Evolutionary conservation across 1,140 invertebrate species (phyloP).

Genomic region (Acromyrmex echinatior): DNA sequence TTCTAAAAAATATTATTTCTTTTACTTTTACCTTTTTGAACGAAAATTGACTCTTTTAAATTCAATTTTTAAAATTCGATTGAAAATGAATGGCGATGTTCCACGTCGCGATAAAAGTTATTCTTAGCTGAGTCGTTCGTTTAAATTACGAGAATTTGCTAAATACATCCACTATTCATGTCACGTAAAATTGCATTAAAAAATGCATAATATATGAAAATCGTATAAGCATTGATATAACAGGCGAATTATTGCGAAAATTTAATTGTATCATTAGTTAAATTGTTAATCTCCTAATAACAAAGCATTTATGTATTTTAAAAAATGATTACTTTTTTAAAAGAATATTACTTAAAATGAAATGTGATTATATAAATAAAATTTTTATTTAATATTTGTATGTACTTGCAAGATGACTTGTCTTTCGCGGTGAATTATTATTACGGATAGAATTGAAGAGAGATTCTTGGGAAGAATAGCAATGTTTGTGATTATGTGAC

Average conservation of each 20-base stretch:
- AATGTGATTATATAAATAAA: background rate
- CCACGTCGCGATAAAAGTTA: background rate
- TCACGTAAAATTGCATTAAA: slow-evolving; percentile 12
- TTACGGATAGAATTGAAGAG: background rate
- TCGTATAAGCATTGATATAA: background rate
- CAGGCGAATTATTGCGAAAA: background rate
- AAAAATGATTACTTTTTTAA: background rate
- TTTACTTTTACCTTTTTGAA: too few relatives aligned
- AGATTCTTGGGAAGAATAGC: background rate
- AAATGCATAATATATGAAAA: background rate
- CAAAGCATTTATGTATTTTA: background rate
- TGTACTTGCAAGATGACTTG: background rate
- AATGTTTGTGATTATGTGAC: slow-evolving; percentile 17
- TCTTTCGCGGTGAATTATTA: background rate
- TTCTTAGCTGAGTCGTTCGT: slow-evolving; percentile 23
- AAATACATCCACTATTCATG: slow-evolving; percentile 25
- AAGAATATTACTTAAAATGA: background rate
- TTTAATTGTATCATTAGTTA: background rate
- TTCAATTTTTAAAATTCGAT: background rate
- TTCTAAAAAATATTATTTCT: too few relatives aligned
- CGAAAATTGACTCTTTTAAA: too few relatives aligned
- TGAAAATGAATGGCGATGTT: background rate
- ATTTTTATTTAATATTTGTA: background rate
- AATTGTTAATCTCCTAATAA: background rate
- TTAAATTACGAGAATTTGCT: background rate